Evolutionary conservation across 2,888 invertebrate genomes (phyloP), one percentile per base, ranked within the genome.

Genomic region (Tachina fera): DNA sequence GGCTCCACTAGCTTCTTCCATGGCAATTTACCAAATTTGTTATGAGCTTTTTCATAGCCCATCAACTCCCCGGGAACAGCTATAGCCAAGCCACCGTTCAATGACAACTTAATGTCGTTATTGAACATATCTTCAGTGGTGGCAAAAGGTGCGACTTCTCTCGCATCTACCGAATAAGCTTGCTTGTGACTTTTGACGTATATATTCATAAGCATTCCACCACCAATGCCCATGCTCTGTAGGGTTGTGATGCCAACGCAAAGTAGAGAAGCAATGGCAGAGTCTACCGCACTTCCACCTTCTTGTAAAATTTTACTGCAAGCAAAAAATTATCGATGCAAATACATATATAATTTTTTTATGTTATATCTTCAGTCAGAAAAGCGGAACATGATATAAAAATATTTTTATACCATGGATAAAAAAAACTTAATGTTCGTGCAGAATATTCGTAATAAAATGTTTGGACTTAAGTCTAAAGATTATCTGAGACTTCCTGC

Each of bases 61-160:
- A 95, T 94, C 0, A 98, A 92, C 91, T 98, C 97, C 0, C 97
- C 97, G 0, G 98, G 98, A 0, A 98, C 96, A 0, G 95, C 98
- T 11, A 97, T 94, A 0, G 97, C 93, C 41, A 96, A 89, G 0
- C 95, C 94, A 22, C 96, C 96, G 94, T 90, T 19, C 74, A 91
- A 49, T 0, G 92, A 90, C 11, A 81, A 84, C 0, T 88, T 84
- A 0, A 45, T 71, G n/a, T 89, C 77, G 3, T 88, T 88, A 49
- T 45, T 60, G 77, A 89, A 92, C 89, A 90, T 91, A 2, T 88
- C 86, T 53, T 91, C 91, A 0, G 94, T 94, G 0, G 96, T 95
- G 0, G 94, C 94, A 0, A 93, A 92, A 0, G 97, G 97, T 0
- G 97, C 97, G 0, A 93, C 94, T 92, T 97, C 97, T 72, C 97